Evolutionary conservation across 2,113 vertebrate genomes (phyloP).

Genomic region (Naja naja): DNA sequence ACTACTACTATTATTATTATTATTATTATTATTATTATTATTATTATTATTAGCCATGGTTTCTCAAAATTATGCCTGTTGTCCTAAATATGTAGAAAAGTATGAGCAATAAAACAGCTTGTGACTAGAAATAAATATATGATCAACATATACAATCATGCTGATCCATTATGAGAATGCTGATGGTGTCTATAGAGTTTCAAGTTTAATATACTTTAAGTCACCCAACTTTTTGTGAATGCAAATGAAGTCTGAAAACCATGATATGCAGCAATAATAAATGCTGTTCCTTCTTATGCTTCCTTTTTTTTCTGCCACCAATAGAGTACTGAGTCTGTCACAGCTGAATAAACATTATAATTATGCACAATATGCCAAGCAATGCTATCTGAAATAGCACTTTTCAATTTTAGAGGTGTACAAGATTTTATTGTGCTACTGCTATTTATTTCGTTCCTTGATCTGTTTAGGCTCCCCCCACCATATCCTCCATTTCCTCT

Average conservation of each 20-base stretch:
- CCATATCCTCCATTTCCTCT: not conserved
- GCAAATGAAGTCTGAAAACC: not conserved
- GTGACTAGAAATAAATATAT: not conserved
- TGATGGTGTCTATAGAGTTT: not conserved
- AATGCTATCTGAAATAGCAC: not conserved
- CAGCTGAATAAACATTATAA: not conserved
- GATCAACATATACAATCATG: not conserved
- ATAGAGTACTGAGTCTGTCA: not conserved
- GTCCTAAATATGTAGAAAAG: not conserved
- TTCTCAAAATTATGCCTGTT: not conserved
- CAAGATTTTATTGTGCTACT: not conserved
- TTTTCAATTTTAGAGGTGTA: not conserved
- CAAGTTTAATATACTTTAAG: not conserved
- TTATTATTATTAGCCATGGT: not conserved
- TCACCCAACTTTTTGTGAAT: not conserved
- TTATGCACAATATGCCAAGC: not conserved
- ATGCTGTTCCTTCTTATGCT: not conserved
- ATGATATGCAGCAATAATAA: not conserved
- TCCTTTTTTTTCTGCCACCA: not conserved
- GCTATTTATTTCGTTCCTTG: not conserved
- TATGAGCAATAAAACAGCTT: not conserved
- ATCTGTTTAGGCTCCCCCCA: not conserved
- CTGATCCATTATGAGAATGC: not conserved
- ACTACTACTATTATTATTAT: no score
- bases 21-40: not conserved